Conservation (phyloP, 2,113 vertebrate genomes). For the Platysteira castanea region DNA sequence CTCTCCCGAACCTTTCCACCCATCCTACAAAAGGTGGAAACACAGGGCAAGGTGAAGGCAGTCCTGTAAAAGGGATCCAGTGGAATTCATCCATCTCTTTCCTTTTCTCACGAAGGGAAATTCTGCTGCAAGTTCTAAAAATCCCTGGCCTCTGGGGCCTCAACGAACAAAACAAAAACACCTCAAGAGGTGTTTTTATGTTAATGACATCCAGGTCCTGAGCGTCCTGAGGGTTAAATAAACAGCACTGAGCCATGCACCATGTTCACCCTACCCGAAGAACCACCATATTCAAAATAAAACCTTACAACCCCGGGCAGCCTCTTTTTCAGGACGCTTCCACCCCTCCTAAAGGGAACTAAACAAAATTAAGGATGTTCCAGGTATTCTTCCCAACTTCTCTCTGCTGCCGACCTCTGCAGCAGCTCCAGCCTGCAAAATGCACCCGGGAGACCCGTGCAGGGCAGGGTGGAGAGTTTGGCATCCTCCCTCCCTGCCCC, state of each 20-base stretch:
- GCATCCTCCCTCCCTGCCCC: background rate
- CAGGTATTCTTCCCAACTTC: background rate
- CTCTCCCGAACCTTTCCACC: background rate
- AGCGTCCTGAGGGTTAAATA: background rate
- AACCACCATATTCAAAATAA: background rate
- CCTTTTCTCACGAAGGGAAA: background rate
- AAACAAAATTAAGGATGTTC: background rate
- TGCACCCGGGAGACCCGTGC: background rate
- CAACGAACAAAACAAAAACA: too few relatives aligned
- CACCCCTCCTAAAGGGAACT: background rate
- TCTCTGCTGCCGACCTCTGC: background rate
- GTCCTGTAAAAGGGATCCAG: background rate
- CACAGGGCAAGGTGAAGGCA: background rate
- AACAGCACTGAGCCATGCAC: background rate
- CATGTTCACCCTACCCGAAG: background rate
- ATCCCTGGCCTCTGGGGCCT: background rate
- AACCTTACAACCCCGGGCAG: background rate
- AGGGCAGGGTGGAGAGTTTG: background rate
- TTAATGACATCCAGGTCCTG: background rate
- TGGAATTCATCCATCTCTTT: background rate
- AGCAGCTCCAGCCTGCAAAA: background rate
- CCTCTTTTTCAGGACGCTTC: background rate
- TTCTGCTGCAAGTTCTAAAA: fast-evolving
- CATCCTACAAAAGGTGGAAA: background rate
- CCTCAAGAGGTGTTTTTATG: background rate